phyloP scores from a whole-genome alignment of 2,113 vertebrate genomes.

The Peromyscus maniculatus region DNA sequence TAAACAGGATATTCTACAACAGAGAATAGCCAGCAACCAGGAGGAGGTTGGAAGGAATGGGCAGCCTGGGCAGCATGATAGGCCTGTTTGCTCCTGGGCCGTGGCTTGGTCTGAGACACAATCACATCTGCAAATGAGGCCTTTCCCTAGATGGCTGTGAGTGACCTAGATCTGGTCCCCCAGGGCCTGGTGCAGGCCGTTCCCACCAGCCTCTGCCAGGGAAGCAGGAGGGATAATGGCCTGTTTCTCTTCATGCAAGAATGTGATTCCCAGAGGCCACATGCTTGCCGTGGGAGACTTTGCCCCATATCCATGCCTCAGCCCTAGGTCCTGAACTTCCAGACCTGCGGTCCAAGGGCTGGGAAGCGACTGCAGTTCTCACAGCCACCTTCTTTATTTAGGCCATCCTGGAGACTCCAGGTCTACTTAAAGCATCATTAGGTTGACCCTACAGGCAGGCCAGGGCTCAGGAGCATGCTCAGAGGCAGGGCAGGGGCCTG shows the following conservation, averaged over 20 bases:
- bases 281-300: conserved; percentile 62
- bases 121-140: not conserved
- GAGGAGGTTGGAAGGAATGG: not conserved
- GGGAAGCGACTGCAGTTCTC: not conserved
- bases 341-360: not conserved
- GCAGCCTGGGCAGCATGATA: fast-evolving
- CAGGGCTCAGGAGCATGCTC: not conserved
- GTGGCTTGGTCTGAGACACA: not conserved
- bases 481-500: not conserved
- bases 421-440: not conserved
- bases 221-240: conserved; percentile 22
- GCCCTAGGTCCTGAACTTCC: not conserved
- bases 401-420: not conserved
- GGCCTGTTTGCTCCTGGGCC: not conserved
- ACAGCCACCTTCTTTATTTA: not conserved
- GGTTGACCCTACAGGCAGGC: not conserved
- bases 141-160: not conserved
- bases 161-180: conserved; percentile 22
- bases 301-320: not conserved
- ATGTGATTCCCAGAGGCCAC: conserved; percentile 60
- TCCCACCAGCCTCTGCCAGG: conserved; percentile 50
- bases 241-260: not conserved
- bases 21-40: not conserved
- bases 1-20: too few relatives aligned
- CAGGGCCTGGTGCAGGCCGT: not conserved